Evolutionary conservation across 1,140 invertebrate species (phyloP), one percentile per base, ranked within the genome.

Genomic region (Brachionus angularis): DNA sequence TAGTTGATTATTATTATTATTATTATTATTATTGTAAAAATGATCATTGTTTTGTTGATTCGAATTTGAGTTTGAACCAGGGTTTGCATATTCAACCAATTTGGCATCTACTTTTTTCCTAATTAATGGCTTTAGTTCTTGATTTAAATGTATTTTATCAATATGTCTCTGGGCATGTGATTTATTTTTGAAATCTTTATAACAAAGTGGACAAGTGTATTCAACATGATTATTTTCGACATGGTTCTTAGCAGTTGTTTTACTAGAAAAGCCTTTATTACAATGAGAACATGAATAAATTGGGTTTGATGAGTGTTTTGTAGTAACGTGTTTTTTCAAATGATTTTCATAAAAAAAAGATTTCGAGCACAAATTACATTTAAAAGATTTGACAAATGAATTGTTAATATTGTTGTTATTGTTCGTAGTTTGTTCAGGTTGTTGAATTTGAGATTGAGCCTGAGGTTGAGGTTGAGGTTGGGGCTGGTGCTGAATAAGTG

Each of bases 111-210:
- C n/a, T n/a, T n/a, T n/a, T n/a, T n/a, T n/a, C n/a, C n/a, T n/a
- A n/a, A n/a, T n/a, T n/a, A n/a, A n/a, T n/a, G n/a, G n/a, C n/a
- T n/a, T n/a, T n/a, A n/a, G n/a, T n/a, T n/a, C n/a, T n/a, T n/a
- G n/a, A n/a, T n/a, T n/a, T n/a, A n/a, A n/a, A 58, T 58, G 53
- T 23, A 21, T 29, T 8, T 14, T 58, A n/a, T 58, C 53, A 23
- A 58, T 58, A 23, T 58, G 53, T 21, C 53, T 31, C n/a, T 58
- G 53, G 12, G 53, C 53, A 39, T 58, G 33, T 23, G 53, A 58
- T 39, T 58, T 58, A 58, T 58, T 58, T 36, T 58, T 58, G 53
- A 58, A 58, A 2, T 39, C 18, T 39, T 58, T 58, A 23, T 58
- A 36, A 39, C 53, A 58, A 7, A 58, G 3, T 58, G 53, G 53